These are phyloP conservation scores for Pseudomyrmex concolor DNA, from an alignment of 1,140 invertebrate species.

Conservation along the genomic window DNA sequence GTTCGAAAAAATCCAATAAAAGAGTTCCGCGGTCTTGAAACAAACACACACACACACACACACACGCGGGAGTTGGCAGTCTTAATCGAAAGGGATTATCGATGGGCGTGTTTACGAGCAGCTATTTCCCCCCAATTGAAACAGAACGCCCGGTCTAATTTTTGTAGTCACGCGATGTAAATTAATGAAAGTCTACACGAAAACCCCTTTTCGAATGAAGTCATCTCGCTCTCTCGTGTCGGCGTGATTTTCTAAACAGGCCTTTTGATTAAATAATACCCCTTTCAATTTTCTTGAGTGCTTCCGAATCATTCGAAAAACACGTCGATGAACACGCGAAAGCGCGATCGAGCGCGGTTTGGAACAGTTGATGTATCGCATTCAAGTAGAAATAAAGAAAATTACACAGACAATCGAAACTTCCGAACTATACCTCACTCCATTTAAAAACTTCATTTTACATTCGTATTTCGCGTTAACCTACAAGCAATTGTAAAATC, in stretches of 20 bases:
- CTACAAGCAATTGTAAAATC: neutral
- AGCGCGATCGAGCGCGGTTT: neutral
- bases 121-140: conserved; percentile 38
- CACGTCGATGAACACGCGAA: conserved; percentile 8
- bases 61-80: neutral
- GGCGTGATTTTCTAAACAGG: conserved; percentile 63
- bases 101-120: conserved; percentile 40
- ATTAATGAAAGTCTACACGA: conserved; percentile 61
- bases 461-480: neutral
- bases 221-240: conserved; percentile 38
- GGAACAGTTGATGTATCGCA: neutral
- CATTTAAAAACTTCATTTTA: too few species aligned
- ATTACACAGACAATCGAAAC: too few species aligned
- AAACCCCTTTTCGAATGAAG: conserved; percentile 62
- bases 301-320: conserved; percentile 5
- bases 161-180: conserved; percentile 58
- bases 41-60: neutral
- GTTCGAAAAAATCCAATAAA: neutral
- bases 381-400: too few species aligned
- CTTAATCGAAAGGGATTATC: conserved; percentile 27
- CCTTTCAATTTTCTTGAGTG: conserved; percentile 69
- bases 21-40: neutral
- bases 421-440: too few species aligned
- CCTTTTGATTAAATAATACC: conserved; percentile 62
- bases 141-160: conserved; percentile 48